phyloP scores from a whole-genome alignment of 2,113 vertebrate species.

The Petromus typicus region DNA sequence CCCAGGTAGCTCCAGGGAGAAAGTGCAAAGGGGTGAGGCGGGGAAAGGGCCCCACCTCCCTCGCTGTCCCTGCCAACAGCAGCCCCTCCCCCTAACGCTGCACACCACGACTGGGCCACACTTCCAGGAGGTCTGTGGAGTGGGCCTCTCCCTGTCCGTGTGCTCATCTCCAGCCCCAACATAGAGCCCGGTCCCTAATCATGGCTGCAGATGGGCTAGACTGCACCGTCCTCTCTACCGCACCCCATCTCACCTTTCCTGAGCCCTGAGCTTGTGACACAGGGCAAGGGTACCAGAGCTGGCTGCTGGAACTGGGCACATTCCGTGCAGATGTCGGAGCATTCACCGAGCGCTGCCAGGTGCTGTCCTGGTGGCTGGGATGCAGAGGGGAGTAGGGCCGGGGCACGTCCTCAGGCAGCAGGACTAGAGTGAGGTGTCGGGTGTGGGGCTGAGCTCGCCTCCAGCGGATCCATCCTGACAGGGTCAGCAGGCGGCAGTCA shows the following conservation, averaged over 20 bases:
- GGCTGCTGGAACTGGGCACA: background rate
- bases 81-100: background rate
- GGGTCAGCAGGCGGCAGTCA: too few relatives aligned
- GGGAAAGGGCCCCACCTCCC: too few relatives aligned
- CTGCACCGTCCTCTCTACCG: background rate
- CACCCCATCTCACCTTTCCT: background rate
- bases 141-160: background rate
- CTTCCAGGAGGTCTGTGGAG: background rate
- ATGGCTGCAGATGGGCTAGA: background rate
- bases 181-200: background rate
- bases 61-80: background rate
- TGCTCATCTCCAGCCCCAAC: background rate
- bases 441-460: background rate
- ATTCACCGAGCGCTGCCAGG: background rate
- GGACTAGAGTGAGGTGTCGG: background rate
- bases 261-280: background rate
- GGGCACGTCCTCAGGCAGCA: background rate
- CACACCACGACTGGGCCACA: background rate
- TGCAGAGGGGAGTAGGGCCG: background rate
- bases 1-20: constrained; percentile 59
- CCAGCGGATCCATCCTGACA: background rate
- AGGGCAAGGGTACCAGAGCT: background rate
- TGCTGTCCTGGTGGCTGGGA: background rate
- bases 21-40: background rate
- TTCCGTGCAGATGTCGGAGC: background rate